Conservation (phyloP, 2,888 invertebrate genomes). For the Perizoma flavofasciatum region DNA sequence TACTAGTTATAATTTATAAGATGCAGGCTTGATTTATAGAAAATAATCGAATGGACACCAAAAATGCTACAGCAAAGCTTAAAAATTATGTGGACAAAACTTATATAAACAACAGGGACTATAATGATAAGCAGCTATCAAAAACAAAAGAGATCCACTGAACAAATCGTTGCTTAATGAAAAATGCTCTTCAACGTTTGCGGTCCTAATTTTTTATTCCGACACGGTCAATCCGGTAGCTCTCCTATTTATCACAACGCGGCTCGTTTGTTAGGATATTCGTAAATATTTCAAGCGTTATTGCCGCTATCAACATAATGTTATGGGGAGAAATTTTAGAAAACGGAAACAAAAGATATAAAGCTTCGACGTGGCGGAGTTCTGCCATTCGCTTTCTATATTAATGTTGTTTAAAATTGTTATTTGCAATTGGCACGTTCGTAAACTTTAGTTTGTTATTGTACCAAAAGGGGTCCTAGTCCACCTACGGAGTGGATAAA, state of each 20-base stretch:
- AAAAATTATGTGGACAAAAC: too few species aligned
- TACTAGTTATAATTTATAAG: too few species aligned
- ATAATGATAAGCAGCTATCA: background rate
- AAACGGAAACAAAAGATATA: constrained; percentile 81
- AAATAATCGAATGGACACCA: too few species aligned
- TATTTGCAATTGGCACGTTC: constrained; percentile 59
- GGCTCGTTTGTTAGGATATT: constrained; percentile 79
- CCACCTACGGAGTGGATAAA: too few species aligned
- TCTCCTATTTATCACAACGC: constrained; percentile 73
- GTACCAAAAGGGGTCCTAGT: background rate
- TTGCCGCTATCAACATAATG: constrained; percentile 82
- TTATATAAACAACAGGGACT: too few species aligned
- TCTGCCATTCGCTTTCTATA: constrained; percentile 52
- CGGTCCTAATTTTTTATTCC: constrained; percentile 65
- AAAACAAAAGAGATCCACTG: constrained; percentile 9
- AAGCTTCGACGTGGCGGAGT: constrained; percentile 66
- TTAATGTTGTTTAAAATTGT: constrained; percentile 64
- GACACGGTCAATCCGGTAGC: constrained; percentile 74
- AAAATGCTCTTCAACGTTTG: constrained; percentile 13
- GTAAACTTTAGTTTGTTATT: constrained; percentile 38
- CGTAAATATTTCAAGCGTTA: constrained; percentile 83
- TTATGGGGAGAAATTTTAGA: constrained; percentile 81
- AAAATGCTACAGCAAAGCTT: too few species aligned
- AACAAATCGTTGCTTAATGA: constrained; percentile 16
- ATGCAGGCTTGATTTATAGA: too few species aligned